These are phyloP conservation scores for Osmerus mordax DNA, from an alignment of 2,113 vertebrate genomes.

Conservation along the genomic window DNA sequence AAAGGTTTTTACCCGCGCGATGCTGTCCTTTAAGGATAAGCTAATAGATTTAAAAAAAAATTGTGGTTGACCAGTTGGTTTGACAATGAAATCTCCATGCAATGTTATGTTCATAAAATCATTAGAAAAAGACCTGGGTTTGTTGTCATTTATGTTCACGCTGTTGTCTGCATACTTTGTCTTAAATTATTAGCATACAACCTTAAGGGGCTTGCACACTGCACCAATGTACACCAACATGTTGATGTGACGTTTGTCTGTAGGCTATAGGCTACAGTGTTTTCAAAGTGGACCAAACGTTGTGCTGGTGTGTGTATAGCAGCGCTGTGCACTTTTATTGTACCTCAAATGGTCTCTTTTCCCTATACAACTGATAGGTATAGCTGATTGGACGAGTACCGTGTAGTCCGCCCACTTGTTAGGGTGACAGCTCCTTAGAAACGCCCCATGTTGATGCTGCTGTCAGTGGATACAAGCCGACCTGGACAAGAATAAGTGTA, in stretches of 20 bases:
- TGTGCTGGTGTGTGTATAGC: too few relatives aligned
- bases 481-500: slow-evolving; percentile 34
- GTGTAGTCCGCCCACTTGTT: slow-evolving; percentile 52
- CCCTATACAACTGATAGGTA: background rate
- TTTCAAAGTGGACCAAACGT: background rate
- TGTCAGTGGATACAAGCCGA: slow-evolving; percentile 57
- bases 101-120: slow-evolving; percentile 45
- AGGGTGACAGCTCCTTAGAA: slow-evolving; percentile 56
- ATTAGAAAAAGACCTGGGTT: slow-evolving; percentile 24
- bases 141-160: slow-evolving; percentile 5
- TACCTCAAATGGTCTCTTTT: background rate
- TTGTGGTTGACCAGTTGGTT: slow-evolving; percentile 30
- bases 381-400: slow-evolving; percentile 29
- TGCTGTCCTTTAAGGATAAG: slow-evolving; percentile 25
- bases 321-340: too few relatives aligned
- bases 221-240: too few relatives aligned
- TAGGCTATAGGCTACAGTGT: background rate
- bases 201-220: too few relatives aligned
- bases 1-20: slow-evolving; percentile 39
- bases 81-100: slow-evolving; percentile 36
- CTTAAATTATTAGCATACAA: too few relatives aligned
- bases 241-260: too few relatives aligned
- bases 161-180: slow-evolving; percentile 3
- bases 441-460: slow-evolving; percentile 59
- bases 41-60: too few relatives aligned